Evolutionary conservation across 2,888 invertebrate species (phyloP), one percentile per base, ranked within the genome.

Genomic region (Diarsia brunnea): DNA sequence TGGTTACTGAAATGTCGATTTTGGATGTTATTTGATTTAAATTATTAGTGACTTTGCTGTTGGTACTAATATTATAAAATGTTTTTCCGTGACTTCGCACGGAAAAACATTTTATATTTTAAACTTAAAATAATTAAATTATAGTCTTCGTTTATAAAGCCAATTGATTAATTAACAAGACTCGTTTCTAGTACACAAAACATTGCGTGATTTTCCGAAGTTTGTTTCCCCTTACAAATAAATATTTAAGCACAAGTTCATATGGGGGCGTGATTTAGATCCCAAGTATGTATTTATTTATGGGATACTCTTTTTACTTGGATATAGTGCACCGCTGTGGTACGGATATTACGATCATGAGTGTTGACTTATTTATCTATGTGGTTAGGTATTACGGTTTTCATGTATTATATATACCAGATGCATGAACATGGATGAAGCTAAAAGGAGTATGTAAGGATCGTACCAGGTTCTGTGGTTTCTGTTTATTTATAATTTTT

Each of bases 201-300:
- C 24, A 14, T 73, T 64, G 45, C 51, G 60, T 69, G 53, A 31
- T 49, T 55, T 63, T 45, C 24, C 45, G 12, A 75, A 80, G 49
- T 82, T 71, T n/a, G 19, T 47, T 80, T 69, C 7, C 38, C 38
- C 27, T 68, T 24, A 55, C 24, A 47, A 63, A 61, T 73, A 65
- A 73, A 84, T 84, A 79, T 79, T 82, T 70, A 55, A 84, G 69
- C 47, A 53, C 31, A 38, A 45, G 14, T 64, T 71, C 55, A 60
- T 58, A 49, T 27, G 19, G 45, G 16, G 51, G 55, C 68, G 64
- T 78, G 67, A 68, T 68, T 70, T 73, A 55, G 21, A 53, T 66
- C 55, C 31, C 21, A 69, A 27, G 55, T 47, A 58, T 61, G 31
- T 60, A 79, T 79, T 74, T 82, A 71, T 83, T 81, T 73, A 73